Evolutionary conservation across 2,797 vertebrate species (phyloP), one percentile per base, ranked within the genome.

Genomic region (Phoebastria nigripes): DNA sequence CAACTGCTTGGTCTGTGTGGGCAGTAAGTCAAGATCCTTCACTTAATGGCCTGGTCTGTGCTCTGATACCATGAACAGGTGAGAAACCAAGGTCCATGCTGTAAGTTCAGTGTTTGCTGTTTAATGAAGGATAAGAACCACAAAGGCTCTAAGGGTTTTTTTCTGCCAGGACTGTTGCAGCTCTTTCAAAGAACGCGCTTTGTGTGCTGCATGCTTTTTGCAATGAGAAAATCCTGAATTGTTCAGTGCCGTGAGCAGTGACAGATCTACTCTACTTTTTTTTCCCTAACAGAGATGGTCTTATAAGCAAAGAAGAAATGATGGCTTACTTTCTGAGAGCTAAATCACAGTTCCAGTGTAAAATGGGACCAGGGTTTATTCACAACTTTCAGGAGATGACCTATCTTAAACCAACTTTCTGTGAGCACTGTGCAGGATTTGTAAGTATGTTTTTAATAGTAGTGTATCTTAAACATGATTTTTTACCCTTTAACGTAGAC

Each of bases 261-360:
- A 92, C 31, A 78, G 46, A 63, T 67, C 24, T 52, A 52, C n/a
- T 92, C 65, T 61, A 7, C 52, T 15, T 56, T 80, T 80, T 93
- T 56, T 83, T 58, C 42, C 54, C 85, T 92, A 73, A 94, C 96
- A 99, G 99, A 97, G 99, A 99, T 90, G 99, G 99, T 35, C 97
- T 99, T 81, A 99, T 99, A 97, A 99, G 99, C 97, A 99, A 99
- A 97, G 99, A 99, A 88, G 99, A 99, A 98, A 99, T 99, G 99
- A 99, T 99, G 96, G 99, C 99, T 8, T 99, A 99, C 96, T 99
- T 99, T 96, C 98, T 99, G 55, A 98, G 99, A 85, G 99, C 99
- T 24, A 99, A 99, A 98, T 99, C 99, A 7, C 98, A 99, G 71
- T 98, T 99, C 41, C 99, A 99, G 96, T 99, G 98, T 96, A 99